Conservation (phyloP, 2,113 vertebrate genomes). For the Rhynchomys soricoides region DNA sequence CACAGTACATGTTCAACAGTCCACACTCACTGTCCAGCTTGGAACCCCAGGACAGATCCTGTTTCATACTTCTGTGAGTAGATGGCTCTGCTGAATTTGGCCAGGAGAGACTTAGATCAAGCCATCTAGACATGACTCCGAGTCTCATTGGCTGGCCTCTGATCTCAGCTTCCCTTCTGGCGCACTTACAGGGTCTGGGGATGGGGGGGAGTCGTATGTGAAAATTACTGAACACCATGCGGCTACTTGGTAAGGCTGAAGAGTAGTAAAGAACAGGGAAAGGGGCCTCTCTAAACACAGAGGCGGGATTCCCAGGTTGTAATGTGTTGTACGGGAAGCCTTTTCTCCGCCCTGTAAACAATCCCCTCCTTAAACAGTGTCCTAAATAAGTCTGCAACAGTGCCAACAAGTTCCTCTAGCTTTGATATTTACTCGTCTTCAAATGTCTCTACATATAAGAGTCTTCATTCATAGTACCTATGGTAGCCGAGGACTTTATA, state of each 20-base stretch:
- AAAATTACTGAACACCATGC: background rate
- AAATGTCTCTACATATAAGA: background rate
- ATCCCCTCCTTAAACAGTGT: background rate
- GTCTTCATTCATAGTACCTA: background rate
- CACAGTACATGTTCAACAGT: background rate
- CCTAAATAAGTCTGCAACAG: background rate
- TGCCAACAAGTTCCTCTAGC: background rate
- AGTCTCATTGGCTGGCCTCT: background rate
- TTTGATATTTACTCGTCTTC: background rate
- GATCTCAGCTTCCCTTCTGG: background rate
- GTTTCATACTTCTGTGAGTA: rapidly evolving
- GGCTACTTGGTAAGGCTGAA: background rate
- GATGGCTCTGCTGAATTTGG: background rate
- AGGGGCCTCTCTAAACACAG: background rate
- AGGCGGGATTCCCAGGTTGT: background rate
- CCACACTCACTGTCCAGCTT: background rate
- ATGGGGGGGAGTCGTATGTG: too few species aligned
- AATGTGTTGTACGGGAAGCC: too few species aligned
- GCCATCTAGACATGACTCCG: too few species aligned
- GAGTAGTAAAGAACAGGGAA: rapidly evolving
- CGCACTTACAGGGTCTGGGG: rapidly evolving
- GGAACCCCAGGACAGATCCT: background rate
- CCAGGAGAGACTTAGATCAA: background rate
- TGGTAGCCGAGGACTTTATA: background rate
- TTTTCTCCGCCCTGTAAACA: background rate